Base-by-base conservation (phyloP, 2,888 invertebrate species). In the Myathropa florea region DNA sequence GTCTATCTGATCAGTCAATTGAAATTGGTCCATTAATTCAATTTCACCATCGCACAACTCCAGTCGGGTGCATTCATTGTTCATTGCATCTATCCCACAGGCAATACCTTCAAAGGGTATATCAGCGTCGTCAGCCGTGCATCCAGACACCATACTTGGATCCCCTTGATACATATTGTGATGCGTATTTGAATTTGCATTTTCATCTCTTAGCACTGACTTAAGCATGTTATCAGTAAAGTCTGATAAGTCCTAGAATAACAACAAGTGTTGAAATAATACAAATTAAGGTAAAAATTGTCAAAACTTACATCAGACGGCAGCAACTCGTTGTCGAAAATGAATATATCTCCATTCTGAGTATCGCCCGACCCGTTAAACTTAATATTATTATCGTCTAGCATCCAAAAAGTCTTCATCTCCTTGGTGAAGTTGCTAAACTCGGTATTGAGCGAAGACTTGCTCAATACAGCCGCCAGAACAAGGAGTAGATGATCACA, bases 1-100 rank as follows among this genome's bases (percentile, higher is more conserved):
- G 82, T 92, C 92, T 30, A 92, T 91, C 87, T 92, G 92, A 88
- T 92, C 90, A 1, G 92, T 92, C 30, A 91, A 78, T 63, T 92
- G 91, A 75, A 91, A 92, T 78, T 92, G 91, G 88, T 92, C 92
- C 92, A 92, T 92, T 7, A 92, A 88, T 79, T 92, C 92, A 64
- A 92, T 92, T 80, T 92, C 91, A 77, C 92, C 92, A 72, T 92
- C 92, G 7, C 90, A 90, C 4, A 92, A 71, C 72, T 92, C 91
- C 26, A 92, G 79, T n/a, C 90, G 90, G n/a, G 89, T 89, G 21
- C 89, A 86, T 7, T 86, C 83, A 59, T 85, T 78, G 24, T 72
- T 76, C 65, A 83, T 61, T 28, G 67, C 53, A 4, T 77, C 87
- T n/a, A 70, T 61, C 10, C 36, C 55, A 36, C 71, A 73, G 0